These are phyloP conservation scores for Okamejei kenojei DNA, from an alignment of 2,797 vertebrate genomes.

Conservation along the genomic window DNA sequence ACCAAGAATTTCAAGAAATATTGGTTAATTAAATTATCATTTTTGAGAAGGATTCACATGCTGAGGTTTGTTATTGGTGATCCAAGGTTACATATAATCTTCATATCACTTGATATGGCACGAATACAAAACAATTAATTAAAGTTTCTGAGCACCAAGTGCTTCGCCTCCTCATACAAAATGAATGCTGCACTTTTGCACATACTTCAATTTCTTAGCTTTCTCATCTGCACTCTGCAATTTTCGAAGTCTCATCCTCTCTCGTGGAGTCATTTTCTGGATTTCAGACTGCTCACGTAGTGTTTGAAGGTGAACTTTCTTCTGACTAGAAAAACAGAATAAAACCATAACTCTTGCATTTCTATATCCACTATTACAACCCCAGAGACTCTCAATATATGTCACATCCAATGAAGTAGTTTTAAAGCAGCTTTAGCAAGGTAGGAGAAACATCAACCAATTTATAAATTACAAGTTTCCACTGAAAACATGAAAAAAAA, in stretches of 20 bases:
- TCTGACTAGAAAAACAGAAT: conserved; percentile 52
- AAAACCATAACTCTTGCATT: not conserved
- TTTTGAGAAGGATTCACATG: not conserved
- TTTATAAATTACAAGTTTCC: too few relatives aligned
- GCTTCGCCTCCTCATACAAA: not conserved
- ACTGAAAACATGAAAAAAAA: too few relatives aligned
- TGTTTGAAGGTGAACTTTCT: conserved; percentile 68
- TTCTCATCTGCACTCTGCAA: conserved; percentile 64
- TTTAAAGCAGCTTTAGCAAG: too few relatives aligned
- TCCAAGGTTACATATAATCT: not conserved
- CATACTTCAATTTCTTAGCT: conserved; percentile 63
- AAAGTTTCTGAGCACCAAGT: not conserved
- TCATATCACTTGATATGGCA: not conserved
- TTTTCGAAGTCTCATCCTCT: conserved; percentile 69
- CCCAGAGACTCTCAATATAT: too few relatives aligned
- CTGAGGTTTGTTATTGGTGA: too few relatives aligned
- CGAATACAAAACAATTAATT: not conserved
- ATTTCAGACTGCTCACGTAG: conserved; percentile 65
- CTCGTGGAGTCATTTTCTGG: conserved; percentile 69
- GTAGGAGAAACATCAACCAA: too few relatives aligned
- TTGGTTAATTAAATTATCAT: too few relatives aligned
- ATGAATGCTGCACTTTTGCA: not conserved
- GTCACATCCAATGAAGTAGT: too few relatives aligned
- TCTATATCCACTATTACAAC: too few relatives aligned
- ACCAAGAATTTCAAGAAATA: not conserved